Conservation (phyloP, 2,113 vertebrate genomes). For the Neofelis nebulosa region DNA sequence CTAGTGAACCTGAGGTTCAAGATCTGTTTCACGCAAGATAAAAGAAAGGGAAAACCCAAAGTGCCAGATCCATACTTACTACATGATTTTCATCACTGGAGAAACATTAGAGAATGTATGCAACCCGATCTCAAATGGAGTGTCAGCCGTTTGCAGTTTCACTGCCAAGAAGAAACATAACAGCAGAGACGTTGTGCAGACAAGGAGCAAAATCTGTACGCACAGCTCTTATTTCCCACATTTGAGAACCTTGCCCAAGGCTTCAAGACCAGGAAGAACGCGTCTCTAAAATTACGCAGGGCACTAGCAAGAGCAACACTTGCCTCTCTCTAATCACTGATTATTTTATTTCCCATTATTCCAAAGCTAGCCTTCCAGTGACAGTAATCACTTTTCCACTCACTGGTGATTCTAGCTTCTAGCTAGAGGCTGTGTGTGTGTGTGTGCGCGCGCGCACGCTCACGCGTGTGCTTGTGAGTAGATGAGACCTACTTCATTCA, state of each 20-base stretch:
- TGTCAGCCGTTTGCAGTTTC: background rate
- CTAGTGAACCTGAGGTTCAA: background rate
- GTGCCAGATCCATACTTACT: background rate
- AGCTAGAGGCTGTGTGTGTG: background rate
- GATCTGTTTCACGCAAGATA: background rate
- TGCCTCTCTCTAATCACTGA: constrained; percentile 6
- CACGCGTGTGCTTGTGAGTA: background rate
- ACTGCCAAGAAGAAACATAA: background rate
- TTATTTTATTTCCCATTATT: constrained; percentile 47
- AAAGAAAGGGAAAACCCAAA: constrained; percentile 62
- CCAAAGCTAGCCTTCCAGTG: constrained; percentile 4
- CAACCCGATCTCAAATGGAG: background rate
- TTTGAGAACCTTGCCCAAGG: constrained; percentile 39
- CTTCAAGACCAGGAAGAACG: constrained; percentile 39
- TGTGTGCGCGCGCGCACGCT: background rate
- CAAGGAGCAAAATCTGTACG: background rate
- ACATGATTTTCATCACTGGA: background rate
- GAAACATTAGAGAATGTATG: constrained; percentile 6
- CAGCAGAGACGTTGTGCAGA: background rate
- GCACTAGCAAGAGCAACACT: constrained; percentile 26
- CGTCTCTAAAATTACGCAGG: constrained; percentile 30
- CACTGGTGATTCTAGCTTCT: background rate
- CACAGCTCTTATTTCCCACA: constrained; percentile 4
- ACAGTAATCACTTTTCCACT: background rate
- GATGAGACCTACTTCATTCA: background rate